Evolutionary conservation across 2,888 invertebrate genomes (phyloP).

Genomic region (Periphyllus acericola): DNA sequence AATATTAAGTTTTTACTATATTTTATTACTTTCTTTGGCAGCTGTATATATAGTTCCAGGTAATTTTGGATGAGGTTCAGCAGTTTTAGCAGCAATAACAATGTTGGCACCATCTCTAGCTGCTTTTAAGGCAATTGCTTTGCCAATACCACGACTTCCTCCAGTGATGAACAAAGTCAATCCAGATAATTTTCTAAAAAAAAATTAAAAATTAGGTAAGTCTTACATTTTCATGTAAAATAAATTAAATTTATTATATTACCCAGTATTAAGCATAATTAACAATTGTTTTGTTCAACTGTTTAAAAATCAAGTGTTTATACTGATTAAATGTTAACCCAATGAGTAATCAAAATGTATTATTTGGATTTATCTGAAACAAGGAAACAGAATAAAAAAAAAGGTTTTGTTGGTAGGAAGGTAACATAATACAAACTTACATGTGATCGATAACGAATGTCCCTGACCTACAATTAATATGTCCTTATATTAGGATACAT

Average conservation of each 20-base stretch:
- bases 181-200: constrained; percentile 79
- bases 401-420: not conserved
- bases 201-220: not conserved
- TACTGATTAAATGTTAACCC: not conserved
- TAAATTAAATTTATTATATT: not conserved
- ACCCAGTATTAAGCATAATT: constrained; percentile 60
- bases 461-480: constrained; percentile 33
- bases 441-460: constrained; percentile 9
- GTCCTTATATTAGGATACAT: not conserved
- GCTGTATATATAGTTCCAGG: constrained; percentile 92
- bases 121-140: constrained; percentile 91
- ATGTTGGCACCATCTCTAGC: constrained; percentile 93
- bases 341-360: not conserved
- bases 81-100: constrained; percentile 91
- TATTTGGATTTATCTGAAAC: constrained; percentile 22
- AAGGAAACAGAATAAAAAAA: constrained; percentile 37
- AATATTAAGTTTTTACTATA: not conserved
- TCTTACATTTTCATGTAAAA: not conserved
- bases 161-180: constrained; percentile 94
- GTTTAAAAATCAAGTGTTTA: not conserved
- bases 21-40: constrained; percentile 83
- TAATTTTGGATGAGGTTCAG: constrained; percentile 87
- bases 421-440: constrained; percentile 9
- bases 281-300: not conserved
- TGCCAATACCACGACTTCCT: constrained; percentile 95